A percentile compares a stretch with the other conserved stretches of the same genome.
phyloP scores from a whole-genome alignment of 2,113 vertebrate genomes.

The Daubentonia madagascariensis region DNA sequence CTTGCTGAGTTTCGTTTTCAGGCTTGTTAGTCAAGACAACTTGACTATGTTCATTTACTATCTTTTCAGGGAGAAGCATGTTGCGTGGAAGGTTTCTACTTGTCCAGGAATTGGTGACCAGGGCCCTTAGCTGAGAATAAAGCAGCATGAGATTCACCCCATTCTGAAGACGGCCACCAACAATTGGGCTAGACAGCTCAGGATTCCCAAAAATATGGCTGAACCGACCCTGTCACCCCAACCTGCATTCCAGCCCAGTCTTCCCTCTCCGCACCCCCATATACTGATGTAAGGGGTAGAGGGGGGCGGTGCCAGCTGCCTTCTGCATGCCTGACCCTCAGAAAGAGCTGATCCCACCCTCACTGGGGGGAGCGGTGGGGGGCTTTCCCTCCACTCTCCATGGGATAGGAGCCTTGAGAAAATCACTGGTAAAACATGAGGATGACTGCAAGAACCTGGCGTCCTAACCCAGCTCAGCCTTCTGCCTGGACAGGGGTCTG shows the following conservation, averaged over 20 bases:
- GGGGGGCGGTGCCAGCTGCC: accelerated
- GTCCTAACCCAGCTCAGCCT: accelerated
- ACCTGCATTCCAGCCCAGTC: not conserved
- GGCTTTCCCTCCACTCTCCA: not conserved
- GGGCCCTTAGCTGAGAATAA: not conserved
- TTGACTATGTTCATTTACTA: accelerated
- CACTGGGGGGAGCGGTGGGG: no score
- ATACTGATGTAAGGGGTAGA: accelerated
- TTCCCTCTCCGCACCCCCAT: not conserved
- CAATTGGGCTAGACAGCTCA: not conserved
- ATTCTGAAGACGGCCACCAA: not conserved
- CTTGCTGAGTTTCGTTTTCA: not conserved
- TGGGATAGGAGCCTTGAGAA: not conserved
- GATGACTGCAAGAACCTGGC: not conserved
- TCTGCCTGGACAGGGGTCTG: not conserved
- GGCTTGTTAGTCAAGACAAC: not conserved
- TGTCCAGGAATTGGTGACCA: not conserved
- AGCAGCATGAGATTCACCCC: not conserved
- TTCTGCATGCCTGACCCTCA: not conserved
- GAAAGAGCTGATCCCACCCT: not conserved
- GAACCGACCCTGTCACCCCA: not conserved
- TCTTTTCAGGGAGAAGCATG: not conserved
- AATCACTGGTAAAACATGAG: not conserved
- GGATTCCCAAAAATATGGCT: not conserved
- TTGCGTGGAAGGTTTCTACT: not conserved